Conservation (phyloP, 2,797 vertebrate genomes). For the Clarias platycephalus region DNA sequence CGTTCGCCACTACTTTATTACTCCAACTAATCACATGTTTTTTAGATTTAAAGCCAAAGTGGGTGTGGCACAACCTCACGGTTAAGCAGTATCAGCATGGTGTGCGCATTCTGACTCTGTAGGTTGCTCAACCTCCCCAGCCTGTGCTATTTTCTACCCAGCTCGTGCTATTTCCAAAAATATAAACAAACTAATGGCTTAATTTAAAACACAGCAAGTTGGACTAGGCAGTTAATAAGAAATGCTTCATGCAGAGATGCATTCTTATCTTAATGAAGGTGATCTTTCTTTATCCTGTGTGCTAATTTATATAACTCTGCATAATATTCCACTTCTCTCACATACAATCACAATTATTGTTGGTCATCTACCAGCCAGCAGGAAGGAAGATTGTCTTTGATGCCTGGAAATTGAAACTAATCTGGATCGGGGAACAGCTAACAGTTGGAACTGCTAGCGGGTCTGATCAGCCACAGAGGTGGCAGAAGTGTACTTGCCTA, state of each 20-base stretch:
- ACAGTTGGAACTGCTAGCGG: neutral
- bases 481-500: no score
- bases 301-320: no score
- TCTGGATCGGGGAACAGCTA: neutral
- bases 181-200: neutral
- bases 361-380: neutral
- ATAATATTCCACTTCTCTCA: no score
- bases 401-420: neutral
- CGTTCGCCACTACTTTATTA: neutral
- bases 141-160: neutral
- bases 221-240: neutral
- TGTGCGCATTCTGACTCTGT: neutral
- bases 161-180: neutral
- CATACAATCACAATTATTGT: neutral
- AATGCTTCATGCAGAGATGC: neutral
- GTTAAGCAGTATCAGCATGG: slow-evolving; percentile 1
- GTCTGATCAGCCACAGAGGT: neutral
- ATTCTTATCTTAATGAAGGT: neutral
- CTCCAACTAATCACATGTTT: neutral
- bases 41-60: neutral
- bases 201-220: neutral
- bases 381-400: neutral
- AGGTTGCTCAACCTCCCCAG: neutral
- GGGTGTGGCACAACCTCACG: neutral
- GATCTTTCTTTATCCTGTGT: neutral